phyloP scores from a whole-genome alignment of 2,113 vertebrate genomes.

The Eptesicus fuscus region DNA sequence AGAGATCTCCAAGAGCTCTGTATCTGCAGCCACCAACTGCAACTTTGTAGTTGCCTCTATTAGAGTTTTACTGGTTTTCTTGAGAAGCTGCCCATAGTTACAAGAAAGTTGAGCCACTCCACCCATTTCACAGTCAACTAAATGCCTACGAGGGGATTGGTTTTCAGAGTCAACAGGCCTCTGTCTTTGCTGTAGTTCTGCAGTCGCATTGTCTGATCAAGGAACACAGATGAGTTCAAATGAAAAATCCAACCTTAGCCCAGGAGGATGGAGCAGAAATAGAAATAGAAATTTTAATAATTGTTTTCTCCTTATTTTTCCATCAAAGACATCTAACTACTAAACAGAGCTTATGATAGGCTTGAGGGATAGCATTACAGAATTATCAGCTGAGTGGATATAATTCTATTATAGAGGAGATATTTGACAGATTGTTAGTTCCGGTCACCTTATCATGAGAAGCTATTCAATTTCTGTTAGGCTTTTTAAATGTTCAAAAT shows the following conservation, averaged over 20 bases:
- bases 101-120: not conserved
- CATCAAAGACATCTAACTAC: conserved; percentile 60
- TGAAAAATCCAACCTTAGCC: not conserved
- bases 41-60: not conserved
- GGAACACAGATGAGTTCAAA: not conserved
- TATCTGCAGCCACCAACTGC: not conserved
- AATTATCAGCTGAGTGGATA: conserved; percentile 54
- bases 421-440: conserved; percentile 63
- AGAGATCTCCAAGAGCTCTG: not conserved
- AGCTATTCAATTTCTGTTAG: conserved; percentile 32
- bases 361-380: conserved; percentile 34
- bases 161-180: not conserved
- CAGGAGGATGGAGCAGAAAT: conserved; percentile 10
- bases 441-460: conserved; percentile 31
- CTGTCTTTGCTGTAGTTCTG: not conserved
- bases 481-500: conserved; percentile 39
- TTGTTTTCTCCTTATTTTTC: conserved; percentile 55
- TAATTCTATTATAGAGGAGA: conserved; percentile 40
- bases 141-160: not conserved
- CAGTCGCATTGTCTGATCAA: not conserved
- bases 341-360: conserved; percentile 53
- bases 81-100: not conserved
- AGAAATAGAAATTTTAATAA: conserved; percentile 51
- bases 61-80: not conserved
- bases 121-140: not conserved